Conservation (phyloP, 2,113 vertebrate species). For the Tiliqua scincoides region DNA sequence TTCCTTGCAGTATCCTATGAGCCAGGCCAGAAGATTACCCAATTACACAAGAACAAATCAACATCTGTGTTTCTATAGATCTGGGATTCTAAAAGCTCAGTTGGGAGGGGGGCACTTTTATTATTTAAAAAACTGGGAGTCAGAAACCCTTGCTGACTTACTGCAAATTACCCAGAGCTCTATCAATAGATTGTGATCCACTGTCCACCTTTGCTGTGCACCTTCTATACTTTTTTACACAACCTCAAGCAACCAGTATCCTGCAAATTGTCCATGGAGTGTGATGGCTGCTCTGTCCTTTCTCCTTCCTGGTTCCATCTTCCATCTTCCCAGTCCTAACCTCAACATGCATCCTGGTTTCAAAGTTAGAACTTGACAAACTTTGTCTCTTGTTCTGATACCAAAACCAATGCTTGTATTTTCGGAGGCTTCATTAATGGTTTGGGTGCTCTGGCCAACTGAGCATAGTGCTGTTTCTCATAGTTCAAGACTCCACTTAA, state of each 20-base stretch:
- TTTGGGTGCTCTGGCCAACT: slow-evolving; percentile 23
- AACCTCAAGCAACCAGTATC: neutral
- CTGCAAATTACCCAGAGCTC: neutral
- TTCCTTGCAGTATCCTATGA: too few species aligned
- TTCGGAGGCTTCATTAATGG: slow-evolving; percentile 22
- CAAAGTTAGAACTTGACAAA: neutral
- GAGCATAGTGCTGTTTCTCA: slow-evolving; percentile 14
- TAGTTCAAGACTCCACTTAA: slow-evolving; percentile 42
- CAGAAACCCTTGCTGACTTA: neutral
- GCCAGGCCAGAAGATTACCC: too few species aligned
- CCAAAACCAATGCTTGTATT: slow-evolving; percentile 26
- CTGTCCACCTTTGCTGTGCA: neutral
- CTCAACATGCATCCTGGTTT: neutral
- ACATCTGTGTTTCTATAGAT: too few species aligned
- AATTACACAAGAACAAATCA: too few species aligned
- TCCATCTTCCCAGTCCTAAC: neutral
- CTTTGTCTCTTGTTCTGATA: neutral
- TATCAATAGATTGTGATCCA: too few species aligned
- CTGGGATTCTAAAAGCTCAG: too few species aligned
- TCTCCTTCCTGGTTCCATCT: neutral
- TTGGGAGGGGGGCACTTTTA: too few species aligned
- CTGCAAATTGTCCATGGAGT: neutral
- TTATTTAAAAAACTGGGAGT: too few species aligned
- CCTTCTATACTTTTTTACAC: neutral
- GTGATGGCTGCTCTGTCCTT: too few species aligned